Base-by-base conservation (phyloP, 2,888 invertebrate genomes). In the Tiphia femorata region DNA sequence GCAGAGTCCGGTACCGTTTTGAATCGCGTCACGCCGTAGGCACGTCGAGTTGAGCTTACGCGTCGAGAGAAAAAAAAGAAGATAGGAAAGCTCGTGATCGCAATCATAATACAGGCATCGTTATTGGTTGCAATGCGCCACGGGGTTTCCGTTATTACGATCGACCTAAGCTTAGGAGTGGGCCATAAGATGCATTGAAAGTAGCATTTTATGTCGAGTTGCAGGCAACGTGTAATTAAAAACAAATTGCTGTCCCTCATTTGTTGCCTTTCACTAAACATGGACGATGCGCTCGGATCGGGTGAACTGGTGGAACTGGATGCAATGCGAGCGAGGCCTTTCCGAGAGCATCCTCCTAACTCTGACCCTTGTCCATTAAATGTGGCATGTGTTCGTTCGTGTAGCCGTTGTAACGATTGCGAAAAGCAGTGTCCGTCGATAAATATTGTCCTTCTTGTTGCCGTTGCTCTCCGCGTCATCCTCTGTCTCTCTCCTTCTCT, bases 361-460 rank as follows among this genome's bases (percentile, higher is more conserved):
- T n/a, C n/a, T n/a, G n/a, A 54, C 49, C 62, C 54, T 47, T 51
- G 49, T 72, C 62, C 64, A 64, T 57, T 78, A 59, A 70, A 59
- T 66, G 64, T 73, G 63, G 77, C 77, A 79, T 80, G 78, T 64
- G 60, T 70, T 62, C 58, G 60, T 63, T 62, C 67, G 69, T 73
- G 67, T 69, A 67, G 67, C 38, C 64, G 54, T 4, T 63, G 61
- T 62, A 68, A 69, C 47, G 53, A 42, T 52, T n/a, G n/a, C n/a
- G n/a, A n/a, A n/a, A n/a, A n/a, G n/a, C n/a, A n/a, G n/a, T n/a
- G 35, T 42, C 30, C 17, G 33, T n/a, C 12, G 33, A 29, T 27
- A 17, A 30, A 29, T 21, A 23, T 19, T 44, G 37, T 37, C 10
- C 62, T 62, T 49, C 58, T 59, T 61, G 46, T 35, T 40, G 48